These are phyloP conservation scores for Rousettus madagascariensis DNA, from an alignment of 2,797 vertebrate species.

Conservation along the genomic window DNA sequence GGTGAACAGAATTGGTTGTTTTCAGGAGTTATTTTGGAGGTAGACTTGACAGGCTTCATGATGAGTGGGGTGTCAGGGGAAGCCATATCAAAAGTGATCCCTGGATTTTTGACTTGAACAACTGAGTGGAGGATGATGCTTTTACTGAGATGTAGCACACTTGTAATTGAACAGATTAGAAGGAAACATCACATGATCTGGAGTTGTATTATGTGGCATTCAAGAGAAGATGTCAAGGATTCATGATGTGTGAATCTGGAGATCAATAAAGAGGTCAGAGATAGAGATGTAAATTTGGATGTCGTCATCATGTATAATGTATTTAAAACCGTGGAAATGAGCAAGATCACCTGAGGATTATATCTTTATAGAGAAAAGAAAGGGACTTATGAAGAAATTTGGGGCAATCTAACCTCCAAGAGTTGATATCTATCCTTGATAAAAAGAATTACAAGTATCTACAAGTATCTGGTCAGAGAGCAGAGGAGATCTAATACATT, in stretches of 20 bases:
- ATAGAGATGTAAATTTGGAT: not conserved
- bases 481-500: not conserved
- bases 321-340: conserved; percentile 17
- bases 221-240: not conserved
- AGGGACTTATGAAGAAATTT: not conserved
- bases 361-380: not conserved
- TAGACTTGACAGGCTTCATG: not conserved
- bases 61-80: not conserved
- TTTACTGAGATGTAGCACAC: not conserved
- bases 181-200: not conserved
- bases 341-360: not conserved
- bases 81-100: not conserved
- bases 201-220: not conserved
- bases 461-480: not conserved
- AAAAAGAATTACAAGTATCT: not conserved
- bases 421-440: not conserved
- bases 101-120: not conserved
- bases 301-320: not conserved
- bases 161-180: not conserved
- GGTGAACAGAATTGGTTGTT: not conserved
- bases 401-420: not conserved
- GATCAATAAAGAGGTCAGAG: not conserved
- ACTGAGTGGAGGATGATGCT: not conserved
- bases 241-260: not conserved
- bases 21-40: not conserved